These are phyloP conservation scores for human (Homo sapiens) DNA, from an alignment of 2,113 vertebrate genomes.

Conservation along the genomic window GRCh38 chrX:24113501-24114000, in stretches of 20 bases:
- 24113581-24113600: constrained; percentile 8
- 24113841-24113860: not conserved
- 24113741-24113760: not conserved
- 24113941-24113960: too few relatives aligned
- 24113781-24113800: not conserved
- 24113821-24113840: not conserved
- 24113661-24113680: not conserved
- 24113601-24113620: not conserved
- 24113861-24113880: too few relatives aligned
- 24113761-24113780: not conserved
- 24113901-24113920: too few relatives aligned
- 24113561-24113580: not conserved
- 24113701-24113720: not conserved
- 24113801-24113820: not conserved
- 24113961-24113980: too few relatives aligned
- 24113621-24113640: not conserved
- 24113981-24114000: too few relatives aligned
- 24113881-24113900: too few relatives aligned
- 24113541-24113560: not conserved
- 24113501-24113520: not conserved
- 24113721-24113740: constrained; percentile 13
- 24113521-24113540: constrained; percentile 3
- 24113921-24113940: too few relatives aligned
- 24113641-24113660: not conserved
- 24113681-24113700: not conserved